Base-by-base conservation (phyloP, 2,888 invertebrate genomes). In the Pilophorus perplexus region DNA sequence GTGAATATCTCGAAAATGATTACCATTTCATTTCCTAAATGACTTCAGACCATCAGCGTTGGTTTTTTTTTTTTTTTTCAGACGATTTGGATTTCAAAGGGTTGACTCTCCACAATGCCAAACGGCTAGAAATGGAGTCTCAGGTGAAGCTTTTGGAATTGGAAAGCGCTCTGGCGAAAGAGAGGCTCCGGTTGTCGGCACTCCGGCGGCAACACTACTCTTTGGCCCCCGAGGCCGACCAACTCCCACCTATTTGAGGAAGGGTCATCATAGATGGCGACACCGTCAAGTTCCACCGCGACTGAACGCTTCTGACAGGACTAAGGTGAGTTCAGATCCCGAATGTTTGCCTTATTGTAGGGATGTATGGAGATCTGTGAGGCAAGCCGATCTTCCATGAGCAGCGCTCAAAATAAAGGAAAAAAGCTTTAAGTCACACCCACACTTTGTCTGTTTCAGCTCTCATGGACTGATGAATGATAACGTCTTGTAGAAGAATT, bases 121-220 rank as follows among this genome's bases (percentile, higher is more conserved):
- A 99, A 75, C 86, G 91, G 37, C 81, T 93, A 73, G 98, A 99
- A 82, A 97, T 99, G 93, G 97, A 99, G 78, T 88, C 93, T 71
- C 96, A 96, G 79, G 94, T 97, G 44, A 86, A 90, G 74, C 90
- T 97, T 67, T 80, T 99, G 71, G 94, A 97, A 79, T 80, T 97
- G 72, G 97, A 99, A 77, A 89, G 88, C 71, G 88, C 89, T 64
- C 80, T 99, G 71, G 91, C 93, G 75, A 88, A 88, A 71, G 96
- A 98, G 80, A 83, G 98, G 70, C 82, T 87, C 71, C 83, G 86
- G 71, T 81, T 99, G 71, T 85, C 93, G 23, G 89, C 93, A 67
- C 82, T 99, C 67, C 83, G 98, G 69, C 89, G 90, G 75, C 87
- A 91, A 72, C 96, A 98, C 80, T 99, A 99, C 80, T 88, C 89